A percentile compares a stretch with the other conserved stretches of the same genome.
phyloP scores from a whole-genome alignment of 1,140 invertebrate genomes.

The Melitaea cinxia region DNA sequence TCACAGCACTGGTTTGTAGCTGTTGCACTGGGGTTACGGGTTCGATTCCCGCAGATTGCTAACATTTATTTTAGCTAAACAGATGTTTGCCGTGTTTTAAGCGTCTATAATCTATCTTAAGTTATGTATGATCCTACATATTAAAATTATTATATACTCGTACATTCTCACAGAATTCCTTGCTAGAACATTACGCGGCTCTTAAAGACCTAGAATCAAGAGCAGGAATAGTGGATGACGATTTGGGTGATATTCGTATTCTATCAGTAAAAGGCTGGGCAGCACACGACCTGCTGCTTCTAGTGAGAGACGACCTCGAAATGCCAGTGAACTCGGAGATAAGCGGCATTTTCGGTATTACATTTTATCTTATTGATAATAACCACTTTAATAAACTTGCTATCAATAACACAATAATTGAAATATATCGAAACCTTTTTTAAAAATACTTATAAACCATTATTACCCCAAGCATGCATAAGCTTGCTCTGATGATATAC shows the following conservation, averaged over 20 bases:
- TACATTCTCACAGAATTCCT: slow-evolving; percentile 45
- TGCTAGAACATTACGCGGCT: slow-evolving; percentile 57
- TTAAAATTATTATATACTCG: neutral
- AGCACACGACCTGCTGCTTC: slow-evolving; percentile 63
- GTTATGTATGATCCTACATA: too few species aligned
- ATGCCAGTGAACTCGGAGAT: slow-evolving; percentile 52
- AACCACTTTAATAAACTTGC: neutral
- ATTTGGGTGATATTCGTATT: slow-evolving; percentile 56
- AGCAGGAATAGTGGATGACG: slow-evolving; percentile 44
- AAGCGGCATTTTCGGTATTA: slow-evolving; percentile 59
- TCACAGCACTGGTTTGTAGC: too few species aligned
- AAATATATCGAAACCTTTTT: neutral
- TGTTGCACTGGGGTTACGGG: too few species aligned
- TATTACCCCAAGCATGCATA: neutral
- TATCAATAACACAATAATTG: neutral
- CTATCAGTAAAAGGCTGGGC: slow-evolving; percentile 64
- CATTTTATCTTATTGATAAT: slow-evolving; percentile 7
- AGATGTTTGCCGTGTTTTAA: too few species aligned
- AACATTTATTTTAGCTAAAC: too few species aligned
- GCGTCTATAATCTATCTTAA: too few species aligned
- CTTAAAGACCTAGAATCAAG: slow-evolving; percentile 59
- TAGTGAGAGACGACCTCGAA: slow-evolving; percentile 59
- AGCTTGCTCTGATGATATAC: neutral
- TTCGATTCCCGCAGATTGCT: too few species aligned
- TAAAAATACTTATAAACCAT: too few species aligned